Conservation (phyloP, 2,797 vertebrate genomes). For the Hemitrygon akajei region DNA sequence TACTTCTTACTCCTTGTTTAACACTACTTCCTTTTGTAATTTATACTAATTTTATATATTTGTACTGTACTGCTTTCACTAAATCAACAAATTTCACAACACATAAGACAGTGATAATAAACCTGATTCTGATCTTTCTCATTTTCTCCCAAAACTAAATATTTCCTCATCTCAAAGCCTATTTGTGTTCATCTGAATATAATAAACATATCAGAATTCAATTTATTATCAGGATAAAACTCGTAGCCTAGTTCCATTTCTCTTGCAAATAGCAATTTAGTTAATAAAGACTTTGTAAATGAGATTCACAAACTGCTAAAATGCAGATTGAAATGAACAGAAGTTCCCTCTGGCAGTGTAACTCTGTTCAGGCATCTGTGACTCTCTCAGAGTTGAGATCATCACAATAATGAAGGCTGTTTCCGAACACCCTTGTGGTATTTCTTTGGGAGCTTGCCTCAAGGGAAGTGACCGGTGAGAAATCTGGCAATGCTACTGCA, state of each 20-base stretch:
- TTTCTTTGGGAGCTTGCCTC: background rate
- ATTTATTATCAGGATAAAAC: background rate
- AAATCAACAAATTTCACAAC: too few relatives aligned
- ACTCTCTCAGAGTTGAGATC: background rate
- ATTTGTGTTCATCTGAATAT: background rate
- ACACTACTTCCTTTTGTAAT: too few relatives aligned
- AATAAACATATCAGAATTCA: background rate
- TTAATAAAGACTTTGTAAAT: background rate
- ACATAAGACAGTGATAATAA: too few relatives aligned
- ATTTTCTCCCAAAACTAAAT: background rate
- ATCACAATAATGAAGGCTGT: background rate
- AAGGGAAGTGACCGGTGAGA: background rate
- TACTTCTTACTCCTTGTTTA: too few relatives aligned
- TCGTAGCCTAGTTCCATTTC: background rate
- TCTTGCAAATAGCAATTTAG: background rate
- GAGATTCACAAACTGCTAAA: background rate
- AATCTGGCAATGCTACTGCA: background rate
- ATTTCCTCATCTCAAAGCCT: background rate
- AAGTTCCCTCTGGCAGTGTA: background rate
- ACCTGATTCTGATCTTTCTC: background rate
- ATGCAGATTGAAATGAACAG: too few relatives aligned
- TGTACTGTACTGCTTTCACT: too few relatives aligned
- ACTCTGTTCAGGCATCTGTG: background rate
- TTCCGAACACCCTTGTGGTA: background rate
- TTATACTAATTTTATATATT: too few relatives aligned